phyloP scores from a whole-genome alignment of 2,888 invertebrate species.

The Philereme vetulata region DNA sequence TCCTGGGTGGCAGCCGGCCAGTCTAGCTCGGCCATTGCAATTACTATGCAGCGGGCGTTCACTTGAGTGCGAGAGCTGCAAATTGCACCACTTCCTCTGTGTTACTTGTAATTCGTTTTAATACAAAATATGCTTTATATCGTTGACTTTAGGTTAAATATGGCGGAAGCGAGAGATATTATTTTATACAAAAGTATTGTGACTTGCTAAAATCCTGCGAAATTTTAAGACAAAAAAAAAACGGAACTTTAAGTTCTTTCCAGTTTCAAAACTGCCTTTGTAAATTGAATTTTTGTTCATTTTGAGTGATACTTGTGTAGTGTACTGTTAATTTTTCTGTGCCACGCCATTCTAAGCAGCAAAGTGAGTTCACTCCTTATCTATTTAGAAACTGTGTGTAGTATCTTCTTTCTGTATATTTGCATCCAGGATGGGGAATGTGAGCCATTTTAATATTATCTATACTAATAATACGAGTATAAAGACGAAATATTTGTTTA shows the following conservation, averaged over 20 bases:
- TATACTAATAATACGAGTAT: too few relatives aligned
- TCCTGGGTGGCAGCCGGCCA: slow-evolving; percentile 66
- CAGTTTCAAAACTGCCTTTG: too few relatives aligned
- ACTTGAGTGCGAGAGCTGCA: slow-evolving; percentile 45
- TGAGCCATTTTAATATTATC: too few relatives aligned
- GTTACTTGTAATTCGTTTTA: neutral
- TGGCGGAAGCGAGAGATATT: neutral
- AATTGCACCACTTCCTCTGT: slow-evolving; percentile 34
- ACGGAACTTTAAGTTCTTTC: too few relatives aligned
- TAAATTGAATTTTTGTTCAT: too few relatives aligned
- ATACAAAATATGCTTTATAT: slow-evolving; percentile 1
- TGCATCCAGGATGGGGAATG: too few relatives aligned
- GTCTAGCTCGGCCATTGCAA: slow-evolving; percentile 56
- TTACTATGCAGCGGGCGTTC: slow-evolving; percentile 51
- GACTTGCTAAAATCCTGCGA: too few relatives aligned
- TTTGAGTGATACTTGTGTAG: neutral
- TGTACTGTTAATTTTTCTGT: slow-evolving; percentile 4
- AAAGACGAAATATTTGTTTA: too few relatives aligned
- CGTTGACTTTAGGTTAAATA: neutral
- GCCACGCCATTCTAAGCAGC: slow-evolving; percentile 9
- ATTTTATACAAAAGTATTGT: too few relatives aligned
- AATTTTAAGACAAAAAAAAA: too few relatives aligned
- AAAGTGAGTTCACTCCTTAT: slow-evolving; percentile 43
- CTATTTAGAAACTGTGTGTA: slow-evolving; percentile 33
- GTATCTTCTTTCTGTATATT: too few relatives aligned